Percentiles rank a stretch among this genome's conserved stretches.
phyloP scores from a whole-genome alignment of 2,113 vertebrate species.

The Lanius collurio region DNA sequence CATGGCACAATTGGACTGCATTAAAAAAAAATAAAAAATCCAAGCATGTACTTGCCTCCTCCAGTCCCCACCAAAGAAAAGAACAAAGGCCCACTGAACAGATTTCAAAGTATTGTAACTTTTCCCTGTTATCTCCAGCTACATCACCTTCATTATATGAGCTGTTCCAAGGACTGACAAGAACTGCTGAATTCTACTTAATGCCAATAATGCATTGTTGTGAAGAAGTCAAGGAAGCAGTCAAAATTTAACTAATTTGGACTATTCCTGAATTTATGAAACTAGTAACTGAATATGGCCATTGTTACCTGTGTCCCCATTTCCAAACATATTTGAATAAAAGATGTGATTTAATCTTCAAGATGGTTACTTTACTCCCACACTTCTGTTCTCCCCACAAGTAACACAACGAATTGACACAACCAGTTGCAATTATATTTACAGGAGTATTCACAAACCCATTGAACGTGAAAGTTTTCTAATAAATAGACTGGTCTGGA shows the following conservation, averaged over 20 bases:
- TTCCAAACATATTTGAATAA: neutral
- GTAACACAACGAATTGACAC: neutral
- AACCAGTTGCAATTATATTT: neutral
- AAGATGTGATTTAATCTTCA: neutral
- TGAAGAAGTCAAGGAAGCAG: neutral
- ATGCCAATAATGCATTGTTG: neutral
- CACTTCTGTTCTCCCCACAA: neutral
- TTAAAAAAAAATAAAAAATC: neutral
- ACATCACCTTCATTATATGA: neutral
- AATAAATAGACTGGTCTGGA: neutral
- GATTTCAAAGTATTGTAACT: neutral
- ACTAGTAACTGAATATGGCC: neutral
- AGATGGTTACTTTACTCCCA: neutral
- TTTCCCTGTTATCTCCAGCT: neutral
- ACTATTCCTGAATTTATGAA: conserved; percentile 21
- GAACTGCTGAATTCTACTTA: neutral
- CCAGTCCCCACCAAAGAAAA: neutral
- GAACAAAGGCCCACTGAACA: neutral
- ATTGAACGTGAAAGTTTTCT: neutral
- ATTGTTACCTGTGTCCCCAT: neutral
- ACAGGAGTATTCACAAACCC: neutral
- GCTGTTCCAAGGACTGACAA: neutral
- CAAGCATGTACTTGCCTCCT: neutral
- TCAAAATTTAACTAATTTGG: neutral
- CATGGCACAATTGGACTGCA: neutral